Evolutionary conservation across 92 coral and sea anemone species (phyloP), one percentile per base, ranked within the genome.

Genomic region (Phenganax subtilis): DNA sequence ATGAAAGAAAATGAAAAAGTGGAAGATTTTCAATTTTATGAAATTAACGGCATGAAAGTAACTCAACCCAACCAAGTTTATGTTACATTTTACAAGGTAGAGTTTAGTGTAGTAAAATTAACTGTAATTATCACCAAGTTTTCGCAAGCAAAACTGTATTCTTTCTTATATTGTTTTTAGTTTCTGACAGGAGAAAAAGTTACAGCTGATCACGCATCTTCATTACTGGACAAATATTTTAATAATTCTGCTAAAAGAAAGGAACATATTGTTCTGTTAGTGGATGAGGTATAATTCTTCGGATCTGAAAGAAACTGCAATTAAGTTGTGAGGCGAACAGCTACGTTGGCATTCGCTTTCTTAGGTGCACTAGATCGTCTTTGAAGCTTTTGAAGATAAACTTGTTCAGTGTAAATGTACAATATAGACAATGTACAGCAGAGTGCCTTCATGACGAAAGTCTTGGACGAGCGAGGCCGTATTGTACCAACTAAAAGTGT

Each of bases 61-160:
- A 94, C 97, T 20, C 97, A 94, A 72, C 98, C 98, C 4, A 89
- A 89, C 47, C 98, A 94, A 66, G 90, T 92, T 28, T 94, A 90
- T 57, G 88, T 90, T 63, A 74, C 88, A 57, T 84, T 94, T 67
- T 86, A 92, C 20, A 94, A 94, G 92, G 98, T 92, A 37, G 5
- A 37, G 47, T 37, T 58, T 29, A 51, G 56, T 58, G 5, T 0
- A 11, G 16, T 28, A 20, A 20, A 20, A 20, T 20, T 59, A 59
- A 20, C 25, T 59, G 65, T 14, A 14, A 14, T 14, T 14, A 59
- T 59, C 25, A 1, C 65, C 16, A 15, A 20, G 73, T 31, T 20
- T 67, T 20, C 71, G 25, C 3, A 65, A 65, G 25, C 47, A 27
- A 65, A 37, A 37, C 5, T 30, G 25, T 30, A 16, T 69, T 69